Evolutionary conservation across 2,888 invertebrate species (phyloP).

Genomic region (Ypsolopha sequella): DNA sequence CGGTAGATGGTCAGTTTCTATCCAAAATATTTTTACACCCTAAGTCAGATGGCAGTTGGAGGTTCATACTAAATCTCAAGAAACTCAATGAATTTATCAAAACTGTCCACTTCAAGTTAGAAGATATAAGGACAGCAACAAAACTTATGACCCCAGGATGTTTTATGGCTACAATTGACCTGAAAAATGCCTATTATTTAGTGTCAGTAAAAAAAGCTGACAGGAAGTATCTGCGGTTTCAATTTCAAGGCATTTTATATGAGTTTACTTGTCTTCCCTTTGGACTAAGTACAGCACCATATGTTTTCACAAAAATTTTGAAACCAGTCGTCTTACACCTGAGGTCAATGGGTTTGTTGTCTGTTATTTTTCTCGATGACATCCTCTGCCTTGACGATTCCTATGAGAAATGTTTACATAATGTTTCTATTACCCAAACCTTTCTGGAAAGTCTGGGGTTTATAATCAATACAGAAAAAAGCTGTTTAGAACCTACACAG

Average conservation of each 20-base stretch:
- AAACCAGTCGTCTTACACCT: not conserved
- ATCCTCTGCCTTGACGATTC: not conserved
- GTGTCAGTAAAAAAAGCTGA: not conserved
- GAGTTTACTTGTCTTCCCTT: not conserved
- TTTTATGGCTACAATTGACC: conserved; percentile 3
- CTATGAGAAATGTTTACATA: not conserved
- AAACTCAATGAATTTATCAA: too few species aligned
- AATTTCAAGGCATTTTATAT: not conserved
- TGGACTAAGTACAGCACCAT: not conserved
- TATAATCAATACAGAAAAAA: not conserved
- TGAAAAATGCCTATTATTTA: conserved; percentile 7
- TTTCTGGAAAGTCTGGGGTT: not conserved
- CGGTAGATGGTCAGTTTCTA: too few species aligned
- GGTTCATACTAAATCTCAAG: too few species aligned
- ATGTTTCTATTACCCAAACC: not conserved
- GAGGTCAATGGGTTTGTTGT: too few species aligned
- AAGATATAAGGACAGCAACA: conserved; percentile 7
- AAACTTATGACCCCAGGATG: conserved; percentile 1
- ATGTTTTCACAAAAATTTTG: not conserved
- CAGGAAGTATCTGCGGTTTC: conserved; percentile 4
- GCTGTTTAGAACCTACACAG: not conserved
- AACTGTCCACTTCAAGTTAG: too few species aligned
- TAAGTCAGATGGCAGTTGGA: too few species aligned
- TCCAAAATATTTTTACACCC: too few species aligned
- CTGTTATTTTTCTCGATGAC: not conserved